These are phyloP conservation scores for Xylota sylvarum DNA, from an alignment of 2,888 invertebrate species.

Conservation along the genomic window DNA sequence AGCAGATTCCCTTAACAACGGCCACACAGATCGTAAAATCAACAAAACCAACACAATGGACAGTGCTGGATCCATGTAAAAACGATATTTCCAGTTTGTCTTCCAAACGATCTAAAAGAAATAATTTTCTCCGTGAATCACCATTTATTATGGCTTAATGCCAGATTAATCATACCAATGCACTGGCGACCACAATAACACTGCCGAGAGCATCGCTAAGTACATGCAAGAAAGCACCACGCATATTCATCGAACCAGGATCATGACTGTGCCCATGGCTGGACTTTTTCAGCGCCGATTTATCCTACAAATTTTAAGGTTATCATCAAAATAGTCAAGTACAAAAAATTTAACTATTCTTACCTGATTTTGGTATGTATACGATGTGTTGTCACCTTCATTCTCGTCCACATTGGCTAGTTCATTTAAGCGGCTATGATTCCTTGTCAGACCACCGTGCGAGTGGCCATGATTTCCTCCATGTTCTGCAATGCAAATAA, in stretches of 20 bases:
- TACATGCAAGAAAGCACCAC: constrained; percentile 99
- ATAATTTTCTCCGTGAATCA: constrained; percentile 25
- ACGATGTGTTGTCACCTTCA: constrained; percentile 87
- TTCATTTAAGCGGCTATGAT: constrained; percentile 84
- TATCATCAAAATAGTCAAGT: neutral
- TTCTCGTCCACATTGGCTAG: constrained; percentile 88
- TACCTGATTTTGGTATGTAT: constrained; percentile 83
- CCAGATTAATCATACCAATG: constrained; percentile 85
- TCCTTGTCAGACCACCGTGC: constrained; percentile 84
- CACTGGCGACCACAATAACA: constrained; percentile 90
- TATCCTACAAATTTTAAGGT: constrained; percentile 78
- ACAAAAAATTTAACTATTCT: neutral
- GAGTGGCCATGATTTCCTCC: constrained; percentile 87
- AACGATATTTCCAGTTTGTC: constrained; percentile 92
- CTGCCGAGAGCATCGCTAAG: constrained; percentile 97
- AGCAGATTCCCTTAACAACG: constrained; percentile 96
- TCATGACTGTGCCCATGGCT: constrained; percentile 87
- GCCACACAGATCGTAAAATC: constrained; percentile 96
- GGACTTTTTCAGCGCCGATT: constrained; percentile 83
- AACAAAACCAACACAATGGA: constrained; percentile 95
- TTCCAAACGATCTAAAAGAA: constrained; percentile 88
- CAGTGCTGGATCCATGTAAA: constrained; percentile 97
- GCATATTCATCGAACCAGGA: constrained; percentile 98
- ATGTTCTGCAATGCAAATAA: constrained; percentile 87
- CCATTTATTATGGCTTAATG: constrained; percentile 16